These are phyloP conservation scores for Drosophila phalerata DNA, from an alignment of 2,888 invertebrate genomes.

Conservation along the genomic window DNA sequence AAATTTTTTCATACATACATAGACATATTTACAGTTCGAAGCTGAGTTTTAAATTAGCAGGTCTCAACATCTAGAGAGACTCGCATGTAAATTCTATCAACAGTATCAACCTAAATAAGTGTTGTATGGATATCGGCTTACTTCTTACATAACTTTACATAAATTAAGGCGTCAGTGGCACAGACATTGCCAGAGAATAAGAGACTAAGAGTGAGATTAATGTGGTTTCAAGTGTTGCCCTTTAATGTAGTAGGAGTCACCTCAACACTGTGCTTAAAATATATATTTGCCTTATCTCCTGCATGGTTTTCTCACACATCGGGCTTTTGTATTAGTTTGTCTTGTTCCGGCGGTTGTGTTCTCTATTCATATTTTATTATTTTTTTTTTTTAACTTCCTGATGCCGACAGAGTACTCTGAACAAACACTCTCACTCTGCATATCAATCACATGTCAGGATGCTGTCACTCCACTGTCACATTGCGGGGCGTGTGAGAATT, in stretches of 20 bases:
- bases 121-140: conserved; percentile 30
- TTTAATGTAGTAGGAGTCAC: conserved; percentile 18
- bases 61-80: conserved; percentile 27
- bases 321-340: conserved; percentile 14
- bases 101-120: conserved; percentile 26
- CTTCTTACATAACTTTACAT: conserved; percentile 56
- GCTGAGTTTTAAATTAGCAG: conserved; percentile 43
- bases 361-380: conserved; percentile 25
- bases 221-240: conserved; percentile 22
- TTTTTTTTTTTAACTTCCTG: no score
- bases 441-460: conserved; percentile 75
- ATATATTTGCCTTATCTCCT: conserved; percentile 5
- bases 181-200: conserved; percentile 8
- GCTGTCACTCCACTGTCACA: conserved; percentile 73
- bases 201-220: background rate
- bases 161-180: conserved; percentile 51
- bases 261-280: conserved; percentile 1
- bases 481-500: conserved; percentile 61
- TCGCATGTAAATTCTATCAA: conserved; percentile 50
- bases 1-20: conserved; percentile 1
- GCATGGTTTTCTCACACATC: background rate
- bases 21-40: conserved; percentile 11
- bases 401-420: conserved; percentile 32
- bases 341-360: conserved; percentile 10
- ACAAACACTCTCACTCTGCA: conserved; percentile 60